These are phyloP conservation scores for Rallus limicola DNA, from an alignment of 2,113 vertebrate genomes.

Conservation along the genomic window DNA sequence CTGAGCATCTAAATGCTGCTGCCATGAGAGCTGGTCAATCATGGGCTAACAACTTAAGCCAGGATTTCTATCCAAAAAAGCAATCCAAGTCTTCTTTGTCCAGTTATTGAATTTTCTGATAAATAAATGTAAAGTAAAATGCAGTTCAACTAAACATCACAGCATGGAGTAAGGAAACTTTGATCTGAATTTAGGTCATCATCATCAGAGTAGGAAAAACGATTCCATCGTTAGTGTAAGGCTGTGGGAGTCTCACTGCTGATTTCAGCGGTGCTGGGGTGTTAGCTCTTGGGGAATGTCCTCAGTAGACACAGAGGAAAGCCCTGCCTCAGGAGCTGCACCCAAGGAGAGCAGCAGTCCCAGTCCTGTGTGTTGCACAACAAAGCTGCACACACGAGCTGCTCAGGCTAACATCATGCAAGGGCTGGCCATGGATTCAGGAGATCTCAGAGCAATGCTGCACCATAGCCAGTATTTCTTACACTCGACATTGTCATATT, in stretches of 20 bases:
- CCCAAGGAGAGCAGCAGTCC: neutral
- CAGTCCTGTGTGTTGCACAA: accelerated
- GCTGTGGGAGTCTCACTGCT: neutral
- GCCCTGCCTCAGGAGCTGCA: accelerated
- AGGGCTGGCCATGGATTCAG: too few species aligned
- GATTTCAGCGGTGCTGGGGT: neutral
- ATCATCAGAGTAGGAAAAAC: neutral
- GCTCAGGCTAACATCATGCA: neutral
- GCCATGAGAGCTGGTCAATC: neutral
- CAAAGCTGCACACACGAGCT: neutral
- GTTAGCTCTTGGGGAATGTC: neutral
- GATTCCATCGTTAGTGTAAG: neutral
- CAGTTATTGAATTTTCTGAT: neutral
- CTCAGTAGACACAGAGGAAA: neutral
- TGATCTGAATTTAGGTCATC: neutral
- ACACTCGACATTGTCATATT: too few species aligned
- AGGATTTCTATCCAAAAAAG: neutral
- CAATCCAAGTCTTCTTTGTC: neutral
- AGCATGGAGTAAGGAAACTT: neutral
- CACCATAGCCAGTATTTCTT: too few species aligned
- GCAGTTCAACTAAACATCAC: neutral
- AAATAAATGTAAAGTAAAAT: neutral
- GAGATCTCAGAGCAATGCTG: neutral
- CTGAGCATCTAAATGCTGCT: neutral
- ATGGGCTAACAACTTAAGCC: neutral